Evolutionary conservation across 1,140 invertebrate species (phyloP).

Genomic region (Conus ventricosus): DNA sequence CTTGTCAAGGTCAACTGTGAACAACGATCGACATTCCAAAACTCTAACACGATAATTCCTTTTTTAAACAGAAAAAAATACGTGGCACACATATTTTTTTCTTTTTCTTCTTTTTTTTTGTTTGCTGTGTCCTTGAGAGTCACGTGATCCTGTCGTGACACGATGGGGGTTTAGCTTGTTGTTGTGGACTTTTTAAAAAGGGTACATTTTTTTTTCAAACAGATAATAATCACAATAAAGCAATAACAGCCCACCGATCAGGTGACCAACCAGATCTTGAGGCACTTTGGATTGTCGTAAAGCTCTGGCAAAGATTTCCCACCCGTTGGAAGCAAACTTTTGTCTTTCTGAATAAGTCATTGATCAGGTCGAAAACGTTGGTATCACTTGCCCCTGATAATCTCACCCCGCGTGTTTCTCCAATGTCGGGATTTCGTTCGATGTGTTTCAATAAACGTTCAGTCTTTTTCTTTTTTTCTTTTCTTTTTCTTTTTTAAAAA

Average conservation of each 20-base stretch:
- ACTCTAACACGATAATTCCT: no score
- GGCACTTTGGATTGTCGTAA: not conserved
- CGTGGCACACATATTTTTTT: no score
- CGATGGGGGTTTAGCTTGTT: no score
- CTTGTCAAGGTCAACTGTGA: no score
- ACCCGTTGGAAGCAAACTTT: not conserved
- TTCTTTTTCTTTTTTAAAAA: not conserved
- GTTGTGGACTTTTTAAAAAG: no score
- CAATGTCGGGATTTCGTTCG: not conserved
- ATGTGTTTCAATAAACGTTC: slow-evolving; percentile 5
- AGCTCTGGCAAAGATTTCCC: slow-evolving; percentile 7
- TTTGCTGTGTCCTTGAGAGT: no score
- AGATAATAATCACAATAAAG: not conserved
- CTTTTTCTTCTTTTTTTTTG: no score
- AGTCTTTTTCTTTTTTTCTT: not conserved
- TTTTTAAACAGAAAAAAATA: no score
- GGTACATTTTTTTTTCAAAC: no score
- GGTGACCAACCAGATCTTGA: slow-evolving; percentile 20
- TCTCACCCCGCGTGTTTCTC: slow-evolving; percentile 13
- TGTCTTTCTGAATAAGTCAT: not conserved
- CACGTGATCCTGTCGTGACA: no score
- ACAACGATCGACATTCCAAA: no score
- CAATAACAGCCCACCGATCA: not conserved
- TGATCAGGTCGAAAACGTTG: not conserved
- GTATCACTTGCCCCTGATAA: not conserved